Percentiles rank a stretch among this genome's conserved stretches.
Evolutionary conservation across 2,113 vertebrate genomes (phyloP).

Genomic region (Tenrec ecaudatus): DNA sequence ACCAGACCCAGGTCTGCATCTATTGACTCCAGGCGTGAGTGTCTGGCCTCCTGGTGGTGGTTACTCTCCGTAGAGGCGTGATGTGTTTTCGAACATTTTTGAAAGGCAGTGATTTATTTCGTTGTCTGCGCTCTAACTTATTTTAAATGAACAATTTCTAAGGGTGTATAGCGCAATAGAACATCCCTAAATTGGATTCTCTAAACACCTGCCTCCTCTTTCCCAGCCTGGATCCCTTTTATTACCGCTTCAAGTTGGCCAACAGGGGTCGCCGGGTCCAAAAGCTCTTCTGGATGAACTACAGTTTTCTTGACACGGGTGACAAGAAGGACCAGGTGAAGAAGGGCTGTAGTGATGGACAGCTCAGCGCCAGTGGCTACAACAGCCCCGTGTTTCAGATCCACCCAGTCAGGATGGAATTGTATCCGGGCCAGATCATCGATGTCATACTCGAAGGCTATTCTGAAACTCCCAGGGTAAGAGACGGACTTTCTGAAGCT

Average conservation of each 20-base stretch:
- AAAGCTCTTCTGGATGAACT: constrained; percentile 89
- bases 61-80: neutral
- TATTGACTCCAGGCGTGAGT: neutral
- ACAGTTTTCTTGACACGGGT: constrained; percentile 78
- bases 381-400: constrained; percentile 86
- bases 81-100: neutral
- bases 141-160: neutral
- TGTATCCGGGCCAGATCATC: constrained; percentile 87
- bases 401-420: constrained; percentile 84
- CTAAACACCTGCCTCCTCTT: neutral
- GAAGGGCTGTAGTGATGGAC: constrained; percentile 1
- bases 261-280: constrained; percentile 89
- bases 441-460: constrained; percentile 89
- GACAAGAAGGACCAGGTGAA: neutral
- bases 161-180: neutral
- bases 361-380: neutral
- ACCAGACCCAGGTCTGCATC: neutral
- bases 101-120: neutral
- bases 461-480: constrained; percentile 88
- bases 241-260: constrained; percentile 89
- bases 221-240: constrained; percentile 85
- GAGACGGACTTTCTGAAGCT: neutral
- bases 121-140: neutral
- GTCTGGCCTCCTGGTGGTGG: neutral
- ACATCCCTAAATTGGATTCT: neutral